Evolutionary conservation across 2,888 invertebrate genomes (phyloP), one percentile per base, ranked within the genome.

Genomic region (Patella depressa): DNA sequence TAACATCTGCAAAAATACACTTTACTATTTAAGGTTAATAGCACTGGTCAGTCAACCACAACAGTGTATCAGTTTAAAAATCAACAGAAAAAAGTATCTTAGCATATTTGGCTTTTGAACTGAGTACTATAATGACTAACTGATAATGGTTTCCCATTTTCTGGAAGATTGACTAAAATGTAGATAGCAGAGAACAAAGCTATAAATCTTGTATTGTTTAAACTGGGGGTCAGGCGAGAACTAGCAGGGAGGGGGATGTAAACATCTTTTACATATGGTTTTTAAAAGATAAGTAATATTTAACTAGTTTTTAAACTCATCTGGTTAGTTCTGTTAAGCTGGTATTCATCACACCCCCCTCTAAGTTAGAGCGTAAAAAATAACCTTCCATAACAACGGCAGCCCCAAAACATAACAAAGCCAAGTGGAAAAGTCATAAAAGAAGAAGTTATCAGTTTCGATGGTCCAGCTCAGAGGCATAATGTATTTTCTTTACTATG

Each of bases 221-320:
- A 19, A 19, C 65, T 24, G 24, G 19, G 65, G 9, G 24, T 24
- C 65, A 65, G 65, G 19, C 24, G 65, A 65, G 24, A 65, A 19
- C 65, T 45, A 45, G 45, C 45, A 45, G 45, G 45, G 45, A 65
- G 19, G 24, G 65, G 24, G 19, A 24, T 3, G 19, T 12, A 24
- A 65, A 65, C 19, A 19, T 19, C 19, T 19, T 65, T 65, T 24
- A 19, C 65, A 65, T 19, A 65, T 24, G 9, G 9, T 24, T 65
- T 19, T 15, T 14, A 65, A 65, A 65, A 24, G 65, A 65, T 65
- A 65, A 65, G 65, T 11, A 65, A 24, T 12, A 24, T 65, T 65
- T 19, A 65, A 65, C 19, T 65, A 24, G 65, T 65, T 65, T 65
- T 65, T 65, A 65, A 65, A 65, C 65, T 45, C 65, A 24, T 65